Evolutionary conservation across 2,113 vertebrate genomes (phyloP), one percentile per base, ranked within the genome.

Genomic region (Hemichromis elongatus): DNA sequence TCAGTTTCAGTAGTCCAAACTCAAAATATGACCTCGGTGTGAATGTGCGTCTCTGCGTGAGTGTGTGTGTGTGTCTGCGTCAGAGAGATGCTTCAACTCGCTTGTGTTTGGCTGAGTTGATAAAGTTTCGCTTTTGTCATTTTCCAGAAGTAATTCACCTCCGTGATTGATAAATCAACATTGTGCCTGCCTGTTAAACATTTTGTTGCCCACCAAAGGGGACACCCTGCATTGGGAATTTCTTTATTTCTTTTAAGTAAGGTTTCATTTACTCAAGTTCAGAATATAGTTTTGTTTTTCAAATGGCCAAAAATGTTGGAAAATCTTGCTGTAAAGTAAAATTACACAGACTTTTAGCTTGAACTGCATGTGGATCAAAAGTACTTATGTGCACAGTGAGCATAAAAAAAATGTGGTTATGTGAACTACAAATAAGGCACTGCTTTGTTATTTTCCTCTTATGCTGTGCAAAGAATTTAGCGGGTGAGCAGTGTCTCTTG

Each of bases 1-100:
- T 93, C 88, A 90, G 55, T 68, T 82, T 24, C 24, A 40, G 28
- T 83, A 73, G 79, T 56, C 24, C 47, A 83, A 79, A 87, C 77
- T 79, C 28, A 37, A 86, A 89, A 84, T 87, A 54, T 82, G n/a
- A 87, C 73, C 59, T 77, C 47, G 79, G 79, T 84, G 63, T 54
- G 52, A 47, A 50, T 42, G 50, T 81, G 47, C 37, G 47, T 55
- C 50, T 84, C 80, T 54, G 37, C 79, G 54, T 42, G 55, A 21
- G 59, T 52, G 50, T 45, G 47, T 83, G 47, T 83, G 54, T 37
- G 45, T 54, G 54, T 83, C 68, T 63, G 45, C n/a, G 35, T 55
- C 66, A 45, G 28, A 12, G 7, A 78, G 42, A 77, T 84, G 37
- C 55, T 63, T 55, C 1, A 24, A 85, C 10, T 54, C 13, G 21